phyloP scores from a whole-genome alignment of 2,797 vertebrate genomes.

The Gadopsis bispinosus region DNA sequence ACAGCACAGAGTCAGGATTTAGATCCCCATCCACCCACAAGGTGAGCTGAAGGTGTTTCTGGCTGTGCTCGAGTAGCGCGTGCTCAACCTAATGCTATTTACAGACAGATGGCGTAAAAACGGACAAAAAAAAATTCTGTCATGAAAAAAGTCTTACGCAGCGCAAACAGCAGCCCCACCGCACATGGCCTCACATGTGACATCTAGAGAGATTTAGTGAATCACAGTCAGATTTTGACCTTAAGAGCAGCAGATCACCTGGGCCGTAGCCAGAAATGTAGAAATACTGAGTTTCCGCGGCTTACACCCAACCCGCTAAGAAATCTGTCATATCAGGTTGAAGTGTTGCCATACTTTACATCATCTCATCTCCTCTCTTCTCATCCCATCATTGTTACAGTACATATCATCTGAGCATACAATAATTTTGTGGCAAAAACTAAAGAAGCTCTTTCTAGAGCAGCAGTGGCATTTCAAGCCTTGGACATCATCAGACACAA shows the following conservation, averaged over 20 bases:
- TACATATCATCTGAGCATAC: not conserved
- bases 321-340: not conserved
- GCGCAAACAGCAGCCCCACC: slow-evolving; percentile 26
- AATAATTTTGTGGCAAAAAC: not conserved
- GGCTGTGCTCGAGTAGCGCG: not conserved
- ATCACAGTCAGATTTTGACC: slow-evolving; percentile 31
- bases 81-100: slow-evolving; percentile 17
- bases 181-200: slow-evolving; percentile 33
- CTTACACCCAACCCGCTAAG: not conserved
- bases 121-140: slow-evolving; percentile 29
- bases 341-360: not conserved
- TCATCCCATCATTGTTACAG: not conserved
- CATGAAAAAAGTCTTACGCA: slow-evolving; percentile 26
- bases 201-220: slow-evolving; percentile 38
- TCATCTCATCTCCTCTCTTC: not conserved
- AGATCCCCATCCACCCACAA: not conserved
- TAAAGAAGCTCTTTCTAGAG: not conserved
- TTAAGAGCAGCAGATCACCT: slow-evolving; percentile 14
- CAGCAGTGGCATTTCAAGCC: not conserved
- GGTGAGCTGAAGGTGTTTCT: slow-evolving; percentile 17
- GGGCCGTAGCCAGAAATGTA: not conserved
- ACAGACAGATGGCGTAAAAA: slow-evolving; percentile 31
- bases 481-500: not conserved
- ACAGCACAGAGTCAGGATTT: not conserved
- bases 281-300: not conserved